Base-by-base conservation (phyloP, 2,797 vertebrate species). In the Sebastes oblongus region DNA sequence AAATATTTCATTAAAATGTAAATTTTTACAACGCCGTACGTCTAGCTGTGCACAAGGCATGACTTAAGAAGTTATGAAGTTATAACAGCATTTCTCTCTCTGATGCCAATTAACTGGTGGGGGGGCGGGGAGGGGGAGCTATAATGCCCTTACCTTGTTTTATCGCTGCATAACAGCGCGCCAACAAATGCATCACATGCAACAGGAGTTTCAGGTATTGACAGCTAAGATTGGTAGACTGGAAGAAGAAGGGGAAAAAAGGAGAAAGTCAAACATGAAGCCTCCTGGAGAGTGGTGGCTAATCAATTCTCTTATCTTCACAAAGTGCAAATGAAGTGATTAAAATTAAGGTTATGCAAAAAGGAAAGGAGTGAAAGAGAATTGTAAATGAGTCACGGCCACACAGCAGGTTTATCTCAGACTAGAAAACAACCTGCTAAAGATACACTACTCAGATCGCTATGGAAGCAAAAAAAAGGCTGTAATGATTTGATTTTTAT, bases 1-100 rank as follows among this genome's bases (percentile, higher is more conserved):
- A 96, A 96, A 96, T 96, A 96, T 96, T 96, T 96, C 96, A 96
- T 96, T 96, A 96, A 96, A 96, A 96, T 96, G 96, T 96, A 96
- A 96, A 96, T 96, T 96, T 95, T 92, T 78, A 95, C 95, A 94
- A 94, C 89, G 87, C 93, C 72, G 87, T 92, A 92, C 84, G 92
- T 95, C 95, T 95, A 86, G 95, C 95, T 96, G 95, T 94, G 95
- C 96, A 96, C 94, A 91, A 95, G 95, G 94, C 96, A 96, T 96
- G 95, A 96, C 95, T 96, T 95, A 94, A 94, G 95, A 95, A 95
- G 94, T 96, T 96, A 95, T 95, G 94, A 96, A 96, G 95, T 96
- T 96, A 94, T 92, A 94, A 94, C 91, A 74, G 92, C 91, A 80
- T 92, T 94, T 92, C 88, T 91, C 87, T 87, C 90, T 93, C 93